A percentile compares a stretch with the other conserved stretches of the same genome.
These are phyloP conservation scores for Macroglossus sobrinus DNA, from an alignment of 2,113 vertebrate genomes.

Conservation along the genomic window DNA sequence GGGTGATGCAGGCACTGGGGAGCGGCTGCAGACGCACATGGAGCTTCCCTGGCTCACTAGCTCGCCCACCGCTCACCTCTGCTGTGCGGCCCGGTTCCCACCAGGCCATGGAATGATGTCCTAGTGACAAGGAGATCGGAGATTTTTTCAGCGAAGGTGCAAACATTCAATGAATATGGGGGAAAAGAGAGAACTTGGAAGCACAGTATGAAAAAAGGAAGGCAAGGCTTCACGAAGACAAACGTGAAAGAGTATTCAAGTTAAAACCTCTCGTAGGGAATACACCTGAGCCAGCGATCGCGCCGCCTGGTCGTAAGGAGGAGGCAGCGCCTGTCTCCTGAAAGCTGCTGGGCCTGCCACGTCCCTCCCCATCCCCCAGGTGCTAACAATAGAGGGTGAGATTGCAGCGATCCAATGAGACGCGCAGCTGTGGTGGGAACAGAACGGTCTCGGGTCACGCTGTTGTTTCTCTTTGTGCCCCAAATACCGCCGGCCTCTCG, in stretches of 20 bases:
- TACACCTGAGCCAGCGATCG: too few species aligned
- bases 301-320: neutral
- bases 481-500: neutral
- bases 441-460: neutral
- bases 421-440: neutral
- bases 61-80: too few species aligned
- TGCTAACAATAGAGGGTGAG: neutral
- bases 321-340: neutral
- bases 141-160: neutral
- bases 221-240: neutral
- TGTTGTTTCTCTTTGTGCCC: neutral
- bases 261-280: fast-evolving
- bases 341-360: too few species aligned
- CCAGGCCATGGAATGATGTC: neutral
- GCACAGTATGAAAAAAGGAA: neutral
- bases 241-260: neutral
- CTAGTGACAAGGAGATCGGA: neutral
- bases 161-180: neutral
- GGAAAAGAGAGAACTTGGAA: neutral
- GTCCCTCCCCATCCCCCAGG: too few species aligned
- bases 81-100: too few species aligned
- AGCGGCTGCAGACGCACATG: too few species aligned
- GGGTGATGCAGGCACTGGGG: too few species aligned
- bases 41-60: too few species aligned
- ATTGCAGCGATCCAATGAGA: neutral